Percentiles rank a stretch among this genome's conserved stretches.
Conservation (phyloP, 2,888 invertebrate species). For the Athalia cordata region DNA sequence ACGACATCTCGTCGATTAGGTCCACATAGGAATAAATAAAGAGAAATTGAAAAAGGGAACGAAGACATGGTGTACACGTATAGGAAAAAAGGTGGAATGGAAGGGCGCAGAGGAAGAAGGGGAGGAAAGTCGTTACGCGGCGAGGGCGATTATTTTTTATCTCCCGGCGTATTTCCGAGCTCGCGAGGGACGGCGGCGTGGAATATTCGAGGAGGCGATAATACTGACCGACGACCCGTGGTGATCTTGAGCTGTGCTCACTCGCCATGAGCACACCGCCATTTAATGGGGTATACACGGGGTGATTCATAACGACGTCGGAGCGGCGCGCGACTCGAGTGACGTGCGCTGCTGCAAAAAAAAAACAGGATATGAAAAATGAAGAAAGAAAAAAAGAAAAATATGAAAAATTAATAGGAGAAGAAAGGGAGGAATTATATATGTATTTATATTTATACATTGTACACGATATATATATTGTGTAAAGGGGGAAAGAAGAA, state of each 20-base stretch:
- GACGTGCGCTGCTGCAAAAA: no score
- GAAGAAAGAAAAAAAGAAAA: no score
- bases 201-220: conserved; percentile 39
- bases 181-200: conserved; percentile 5
- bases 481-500: no score
- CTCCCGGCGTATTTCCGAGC: conserved; percentile 30
- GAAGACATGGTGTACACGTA: not conserved
- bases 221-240: conserved; percentile 40
- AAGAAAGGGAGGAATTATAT: no score
- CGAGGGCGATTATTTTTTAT: conserved; percentile 36
- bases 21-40: not conserved
- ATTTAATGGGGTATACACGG: conserved; percentile 33
- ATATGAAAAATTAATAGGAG: no score
- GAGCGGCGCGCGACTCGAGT: no score
- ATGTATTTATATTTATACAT: no score
- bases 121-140: conserved; percentile 19
- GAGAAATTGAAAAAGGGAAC: not conserved
- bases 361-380: not conserved
- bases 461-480: no score
- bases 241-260: conserved; percentile 27
- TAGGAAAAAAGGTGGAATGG: conserved; percentile 11
- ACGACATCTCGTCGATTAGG: not conserved
- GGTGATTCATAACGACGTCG: conserved; percentile 11
- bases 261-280: conserved; percentile 27
- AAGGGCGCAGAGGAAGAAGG: not conserved